Evolutionary conservation across 1,140 invertebrate genomes (phyloP), one percentile per base, ranked within the genome.

Genomic region (Drosophila seguyi): DNA sequence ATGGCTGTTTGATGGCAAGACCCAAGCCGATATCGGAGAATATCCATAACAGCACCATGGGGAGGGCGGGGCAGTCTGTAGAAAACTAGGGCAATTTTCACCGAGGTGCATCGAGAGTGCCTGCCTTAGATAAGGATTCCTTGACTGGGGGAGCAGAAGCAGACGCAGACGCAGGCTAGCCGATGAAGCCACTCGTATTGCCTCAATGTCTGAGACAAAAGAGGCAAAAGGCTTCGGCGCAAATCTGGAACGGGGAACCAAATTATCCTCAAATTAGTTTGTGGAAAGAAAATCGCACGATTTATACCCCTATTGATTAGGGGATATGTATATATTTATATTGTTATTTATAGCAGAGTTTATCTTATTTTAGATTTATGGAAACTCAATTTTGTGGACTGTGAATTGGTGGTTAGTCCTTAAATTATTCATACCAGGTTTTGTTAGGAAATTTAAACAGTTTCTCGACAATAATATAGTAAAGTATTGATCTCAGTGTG

Each of bases 101-200:
- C 44, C 11, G 48, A 71, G 52, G 69, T 71, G 67, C 57, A 50
- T 36, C 22, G n/a, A 39, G 44, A 58, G 66, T 72, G 66, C 47
- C 50, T 29, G 36, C 4, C 36, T 48, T n/a, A 38, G 66, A 71
- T 72, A 58, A 47, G 45, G 20, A 39, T 22, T 52, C 22, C 29
- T 11, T 20, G 6, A 3, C 6, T 16, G 16, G 16, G 29, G 13
- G 14, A 34, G 8, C 66, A 72, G 48, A 41, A 27, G 8, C n/a
- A 25, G 25, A 25, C 25, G 25, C 66, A 72, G 50, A 41, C 34
- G 7, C 13, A 41, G 42, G 34, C 44, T 44, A 50, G 66, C 14
- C 34, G 22, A 58, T 48, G 50, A 36, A 59, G 44, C 66, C 66
- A 38, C 67, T 73, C 69, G 41, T 31, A 59, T 72, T 72, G 29